phyloP scores from a whole-genome alignment of 2,113 vertebrate species.

The Onychostoma macrolepis region DNA sequence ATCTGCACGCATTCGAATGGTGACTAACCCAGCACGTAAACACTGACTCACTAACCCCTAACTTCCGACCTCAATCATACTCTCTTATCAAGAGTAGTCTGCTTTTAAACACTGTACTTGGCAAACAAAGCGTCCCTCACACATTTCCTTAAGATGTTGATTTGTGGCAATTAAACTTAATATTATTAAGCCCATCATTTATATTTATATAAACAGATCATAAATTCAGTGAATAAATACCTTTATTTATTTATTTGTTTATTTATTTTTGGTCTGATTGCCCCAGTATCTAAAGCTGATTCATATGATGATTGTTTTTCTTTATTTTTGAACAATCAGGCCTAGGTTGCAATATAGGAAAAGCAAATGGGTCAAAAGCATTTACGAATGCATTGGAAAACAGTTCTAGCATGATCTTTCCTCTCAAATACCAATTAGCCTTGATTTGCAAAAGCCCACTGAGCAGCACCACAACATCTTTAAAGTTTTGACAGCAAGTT shows the following conservation, averaged over 20 bases:
- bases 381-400: not conserved
- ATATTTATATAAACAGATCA: not conserved
- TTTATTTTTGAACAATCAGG: not conserved
- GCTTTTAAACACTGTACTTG: constrained; percentile 50
- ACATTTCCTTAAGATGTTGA: not conserved
- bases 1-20: constrained; percentile 36
- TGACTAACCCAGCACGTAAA: constrained; percentile 68
- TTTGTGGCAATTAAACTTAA: not conserved
- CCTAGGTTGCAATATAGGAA: not conserved
- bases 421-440: constrained; percentile 37
- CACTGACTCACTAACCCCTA: constrained; percentile 68
- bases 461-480: not conserved
- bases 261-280: not conserved
- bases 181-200: not conserved
- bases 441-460: constrained; percentile 31
- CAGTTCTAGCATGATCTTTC: not conserved
- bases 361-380: not conserved
- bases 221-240: not conserved
- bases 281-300: not conserved
- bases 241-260: not conserved
- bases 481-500: constrained; percentile 13
- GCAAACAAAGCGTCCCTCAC: constrained; percentile 33
- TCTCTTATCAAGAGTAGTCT: constrained; percentile 60
- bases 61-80: constrained; percentile 66
- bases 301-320: no score